phyloP scores from a whole-genome alignment of 2,797 vertebrate genomes.

The Triplophysa yarkandensis region DNA sequence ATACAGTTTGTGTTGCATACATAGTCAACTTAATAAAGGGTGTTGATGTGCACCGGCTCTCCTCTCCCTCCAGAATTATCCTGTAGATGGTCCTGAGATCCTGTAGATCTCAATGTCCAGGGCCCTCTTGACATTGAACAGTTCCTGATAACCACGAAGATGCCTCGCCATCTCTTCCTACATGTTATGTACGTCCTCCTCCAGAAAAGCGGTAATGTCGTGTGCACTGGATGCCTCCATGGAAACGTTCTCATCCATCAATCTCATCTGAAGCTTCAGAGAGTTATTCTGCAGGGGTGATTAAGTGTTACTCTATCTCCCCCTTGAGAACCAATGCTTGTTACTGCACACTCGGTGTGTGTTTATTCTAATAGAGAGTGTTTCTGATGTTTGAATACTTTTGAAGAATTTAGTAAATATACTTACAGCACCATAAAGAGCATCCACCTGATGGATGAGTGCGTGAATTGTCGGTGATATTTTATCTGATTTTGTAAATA shows the following conservation, averaged over 20 bases:
- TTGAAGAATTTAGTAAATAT: conserved; percentile 29
- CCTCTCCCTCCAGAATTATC: conserved; percentile 95
- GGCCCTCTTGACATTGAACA: conserved; percentile 95
- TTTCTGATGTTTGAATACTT: neutral
- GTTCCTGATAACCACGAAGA: conserved; percentile 92
- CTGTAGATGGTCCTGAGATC: conserved; percentile 97
- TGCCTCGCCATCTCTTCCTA: conserved; percentile 96
- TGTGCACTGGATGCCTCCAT: conserved; percentile 86
- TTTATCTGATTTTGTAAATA: no score
- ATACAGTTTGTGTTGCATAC: neutral
- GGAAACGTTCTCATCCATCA: conserved; percentile 90
- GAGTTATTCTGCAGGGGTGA: conserved; percentile 84
- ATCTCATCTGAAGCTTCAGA: conserved; percentile 92
- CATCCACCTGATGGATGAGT: conserved; percentile 91
- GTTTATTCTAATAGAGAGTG: neutral
- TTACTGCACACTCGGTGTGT: neutral
- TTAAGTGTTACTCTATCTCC: neutral
- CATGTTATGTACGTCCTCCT: conserved; percentile 93
- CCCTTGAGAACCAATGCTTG: neutral
- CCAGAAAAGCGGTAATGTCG: conserved; percentile 85
- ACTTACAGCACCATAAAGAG: conserved; percentile 95
- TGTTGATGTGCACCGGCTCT: conserved; percentile 81
- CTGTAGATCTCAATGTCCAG: conserved; percentile 96
- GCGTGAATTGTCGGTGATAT: conserved; percentile 91
- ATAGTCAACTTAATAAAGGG: neutral